Conservation (phyloP, 2,113 vertebrate genomes). For the Campylomormyrus tamandua region DNA sequence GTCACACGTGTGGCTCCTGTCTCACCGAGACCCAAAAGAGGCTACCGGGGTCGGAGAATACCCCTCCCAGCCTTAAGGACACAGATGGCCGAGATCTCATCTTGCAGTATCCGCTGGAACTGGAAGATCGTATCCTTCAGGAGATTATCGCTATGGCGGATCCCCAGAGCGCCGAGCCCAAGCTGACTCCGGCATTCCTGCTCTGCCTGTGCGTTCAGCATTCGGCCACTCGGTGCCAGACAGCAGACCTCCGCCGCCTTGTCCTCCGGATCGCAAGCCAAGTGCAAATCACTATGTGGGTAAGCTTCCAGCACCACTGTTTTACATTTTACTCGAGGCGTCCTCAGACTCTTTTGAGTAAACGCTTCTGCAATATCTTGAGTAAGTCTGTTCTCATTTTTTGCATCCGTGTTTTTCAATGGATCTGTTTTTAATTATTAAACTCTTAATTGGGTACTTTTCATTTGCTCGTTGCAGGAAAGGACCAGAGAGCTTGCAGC, state of each 20-base stretch:
- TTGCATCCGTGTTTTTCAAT: not conserved
- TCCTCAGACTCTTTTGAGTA: not conserved
- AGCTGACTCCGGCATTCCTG: constrained; percentile 50
- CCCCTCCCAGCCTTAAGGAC: constrained; percentile 35
- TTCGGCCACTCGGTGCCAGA: constrained; percentile 44
- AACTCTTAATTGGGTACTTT: not conserved
- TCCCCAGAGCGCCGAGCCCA: constrained; percentile 23
- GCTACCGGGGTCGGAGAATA: not conserved
- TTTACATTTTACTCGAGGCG: not conserved
- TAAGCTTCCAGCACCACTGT: constrained; percentile 36
- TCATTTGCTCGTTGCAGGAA: constrained; percentile 45
- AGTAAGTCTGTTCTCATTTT: not conserved
- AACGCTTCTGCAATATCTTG: not conserved
- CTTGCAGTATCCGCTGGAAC: constrained; percentile 40
- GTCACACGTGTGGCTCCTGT: constrained; percentile 35
- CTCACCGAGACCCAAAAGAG: not conserved
- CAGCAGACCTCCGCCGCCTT: constrained; percentile 55
- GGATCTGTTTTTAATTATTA: not conserved
- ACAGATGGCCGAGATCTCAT: constrained; percentile 36
- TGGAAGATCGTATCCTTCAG: constrained; percentile 45
- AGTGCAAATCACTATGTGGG: constrained; percentile 59
- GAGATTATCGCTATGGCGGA: constrained; percentile 47
- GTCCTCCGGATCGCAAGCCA: constrained; percentile 56
- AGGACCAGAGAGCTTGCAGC: constrained; percentile 57
- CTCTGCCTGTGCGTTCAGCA: constrained; percentile 58